phyloP scores from a whole-genome alignment of 1,140 invertebrate species.

The Cydia pomonella region DNA sequence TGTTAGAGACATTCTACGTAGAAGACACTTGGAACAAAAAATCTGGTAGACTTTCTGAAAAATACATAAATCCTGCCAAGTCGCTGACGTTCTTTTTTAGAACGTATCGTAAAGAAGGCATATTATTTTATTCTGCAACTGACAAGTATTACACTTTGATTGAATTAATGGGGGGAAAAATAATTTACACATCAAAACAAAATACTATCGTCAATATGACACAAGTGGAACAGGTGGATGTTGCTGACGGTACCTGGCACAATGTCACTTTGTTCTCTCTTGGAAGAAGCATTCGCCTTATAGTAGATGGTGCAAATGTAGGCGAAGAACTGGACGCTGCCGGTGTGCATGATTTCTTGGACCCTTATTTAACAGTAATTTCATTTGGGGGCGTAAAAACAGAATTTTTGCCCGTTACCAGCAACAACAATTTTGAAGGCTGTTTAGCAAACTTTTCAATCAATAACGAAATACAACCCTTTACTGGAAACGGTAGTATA shows the following conservation, averaged over 20 bases:
- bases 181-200: conserved; percentile 89
- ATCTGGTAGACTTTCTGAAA: conserved; percentile 60
- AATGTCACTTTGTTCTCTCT: conserved; percentile 88
- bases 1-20: conserved; percentile 88
- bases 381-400: conserved; percentile 87
- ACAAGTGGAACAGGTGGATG: conserved; percentile 76
- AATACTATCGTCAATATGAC: conserved; percentile 92
- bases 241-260: conserved; percentile 93
- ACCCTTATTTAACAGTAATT: conserved; percentile 91
- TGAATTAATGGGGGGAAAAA: conserved; percentile 86
- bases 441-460: conserved; percentile 94
- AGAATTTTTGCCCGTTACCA: conserved; percentile 80
- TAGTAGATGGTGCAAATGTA: conserved; percentile 85
- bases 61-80: conserved; percentile 81
- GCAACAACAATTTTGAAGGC: conserved; percentile 87
- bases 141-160: conserved; percentile 93
- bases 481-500: conserved; percentile 92
- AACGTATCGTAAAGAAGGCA: conserved; percentile 87
- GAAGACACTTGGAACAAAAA: conserved; percentile 86
- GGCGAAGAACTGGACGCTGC: conserved; percentile 92
- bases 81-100: conserved; percentile 90
- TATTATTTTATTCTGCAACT: conserved; percentile 91
- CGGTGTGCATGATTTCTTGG: conserved; percentile 94
- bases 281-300: conserved; percentile 85
- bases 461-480: conserved; percentile 93